phyloP scores from a whole-genome alignment of 2,888 invertebrate genomes.

The Nasonia oneida region DNA sequence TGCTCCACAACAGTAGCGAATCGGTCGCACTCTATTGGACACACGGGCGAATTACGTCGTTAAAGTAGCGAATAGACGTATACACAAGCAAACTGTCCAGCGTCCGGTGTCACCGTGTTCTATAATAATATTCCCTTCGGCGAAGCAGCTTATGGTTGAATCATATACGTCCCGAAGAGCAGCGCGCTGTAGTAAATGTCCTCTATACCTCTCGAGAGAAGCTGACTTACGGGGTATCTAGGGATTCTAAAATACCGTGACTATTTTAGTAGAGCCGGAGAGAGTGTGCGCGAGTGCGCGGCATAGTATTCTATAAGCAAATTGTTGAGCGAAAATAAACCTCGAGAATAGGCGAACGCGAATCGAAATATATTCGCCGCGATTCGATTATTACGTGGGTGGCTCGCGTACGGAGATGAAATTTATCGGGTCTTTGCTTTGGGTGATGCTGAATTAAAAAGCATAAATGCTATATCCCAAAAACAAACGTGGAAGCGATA shows the following conservation, averaged over 20 bases:
- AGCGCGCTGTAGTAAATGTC: constrained; percentile 19
- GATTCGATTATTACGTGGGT: background rate
- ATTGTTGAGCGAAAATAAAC: background rate
- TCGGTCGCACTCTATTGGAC: background rate
- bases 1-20: background rate
- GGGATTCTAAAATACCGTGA: constrained; percentile 48
- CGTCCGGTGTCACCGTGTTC: constrained; percentile 17
- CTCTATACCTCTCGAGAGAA: background rate
- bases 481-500: constrained; percentile 17
- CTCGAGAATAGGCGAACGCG: constrained; percentile 10
- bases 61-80: no score
- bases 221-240: constrained; percentile 36
- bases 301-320: background rate
- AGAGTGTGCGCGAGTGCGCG: background rate
- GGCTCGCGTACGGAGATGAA: background rate
- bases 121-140: constrained; percentile 54
- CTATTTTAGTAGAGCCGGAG: constrained; percentile 37
- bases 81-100: background rate
- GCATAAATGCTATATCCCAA: background rate
- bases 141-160: constrained; percentile 25
- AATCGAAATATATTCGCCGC: background rate
- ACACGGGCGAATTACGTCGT: constrained; percentile 12
- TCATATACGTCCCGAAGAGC: constrained; percentile 17
- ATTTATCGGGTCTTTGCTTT: background rate
- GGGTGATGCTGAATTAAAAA: background rate